A percentile compares a stretch with the other conserved stretches of the same genome.
Conservation (phyloP, 2,888 invertebrate species). For the Marasmarcha lunaedactyla region DNA sequence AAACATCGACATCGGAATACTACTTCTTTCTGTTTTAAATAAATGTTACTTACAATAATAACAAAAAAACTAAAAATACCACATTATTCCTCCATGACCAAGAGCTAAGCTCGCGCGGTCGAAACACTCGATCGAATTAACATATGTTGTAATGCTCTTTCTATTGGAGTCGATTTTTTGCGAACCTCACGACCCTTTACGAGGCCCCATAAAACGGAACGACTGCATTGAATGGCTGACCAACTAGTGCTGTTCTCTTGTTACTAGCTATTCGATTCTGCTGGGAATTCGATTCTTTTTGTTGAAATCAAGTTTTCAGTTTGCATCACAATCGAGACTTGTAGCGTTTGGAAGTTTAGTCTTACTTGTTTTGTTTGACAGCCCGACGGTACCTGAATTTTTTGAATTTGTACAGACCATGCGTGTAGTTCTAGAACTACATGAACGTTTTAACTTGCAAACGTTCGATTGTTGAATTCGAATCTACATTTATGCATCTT, state of each 20-base stretch:
- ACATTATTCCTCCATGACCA: too few species aligned
- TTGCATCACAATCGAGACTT: not conserved
- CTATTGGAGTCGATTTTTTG: constrained; percentile 28
- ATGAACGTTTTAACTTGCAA: too few species aligned
- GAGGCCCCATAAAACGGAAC: constrained; percentile 43
- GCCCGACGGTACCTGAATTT: too few species aligned
- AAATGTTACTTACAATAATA: too few species aligned
- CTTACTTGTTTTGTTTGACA: too few species aligned
- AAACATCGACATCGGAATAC: too few species aligned
- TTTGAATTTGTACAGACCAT: too few species aligned
- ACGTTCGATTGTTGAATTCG: too few species aligned
- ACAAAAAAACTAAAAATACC: not conserved
- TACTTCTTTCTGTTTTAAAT: too few species aligned
- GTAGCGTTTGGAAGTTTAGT: not conserved
- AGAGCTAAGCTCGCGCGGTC: not conserved
- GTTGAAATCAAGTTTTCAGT: not conserved
- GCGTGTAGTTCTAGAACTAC: too few species aligned
- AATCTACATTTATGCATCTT: too few species aligned
- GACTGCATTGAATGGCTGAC: constrained; percentile 10
- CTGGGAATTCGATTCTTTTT: constrained; percentile 1
- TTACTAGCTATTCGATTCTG: not conserved
- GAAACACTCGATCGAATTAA: constrained; percentile 34
- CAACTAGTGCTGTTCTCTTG: not conserved
- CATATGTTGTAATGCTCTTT: constrained; percentile 34
- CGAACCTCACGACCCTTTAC: constrained; percentile 37